Evolutionary conservation across 2,888 invertebrate species (phyloP).

Genomic region (Patella depressa): DNA sequence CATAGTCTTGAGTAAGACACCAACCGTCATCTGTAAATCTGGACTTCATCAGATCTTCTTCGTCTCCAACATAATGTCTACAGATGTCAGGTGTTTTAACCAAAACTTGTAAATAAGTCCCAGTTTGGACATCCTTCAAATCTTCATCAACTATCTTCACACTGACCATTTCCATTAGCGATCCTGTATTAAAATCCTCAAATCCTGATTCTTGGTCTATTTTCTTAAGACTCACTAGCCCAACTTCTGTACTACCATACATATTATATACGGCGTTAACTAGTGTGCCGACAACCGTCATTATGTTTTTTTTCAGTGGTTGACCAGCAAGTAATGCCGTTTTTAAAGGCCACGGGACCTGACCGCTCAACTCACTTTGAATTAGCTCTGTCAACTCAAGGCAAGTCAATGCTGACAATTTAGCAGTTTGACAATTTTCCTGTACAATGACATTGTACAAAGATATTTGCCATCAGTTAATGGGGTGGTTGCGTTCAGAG

Average conservation of each 20-base stretch:
- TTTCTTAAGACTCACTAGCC: neutral
- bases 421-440: too few species aligned
- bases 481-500: neutral
- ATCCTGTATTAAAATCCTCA: constrained; percentile 22
- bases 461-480: neutral
- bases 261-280: neutral
- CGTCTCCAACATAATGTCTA: neutral
- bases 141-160: constrained; percentile 26
- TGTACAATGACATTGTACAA: too few species aligned
- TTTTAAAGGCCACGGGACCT: too few species aligned
- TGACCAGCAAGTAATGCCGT: neutral
- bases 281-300: neutral
- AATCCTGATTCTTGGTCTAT: neutral
- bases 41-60: neutral
- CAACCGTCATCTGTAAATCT: constrained; percentile 3
- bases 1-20: constrained; percentile 12
- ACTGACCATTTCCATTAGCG: constrained; percentile 16
- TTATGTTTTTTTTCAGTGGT: neutral
- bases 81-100: neutral
- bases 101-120: constrained; percentile 1
- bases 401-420: too few species aligned
- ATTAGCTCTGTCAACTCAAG: too few species aligned
- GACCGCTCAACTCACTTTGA: too few species aligned
- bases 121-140: neutral
- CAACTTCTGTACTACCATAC: neutral